Evolutionary conservation across 2,113 vertebrate species (phyloP).

Genomic region (Nansenia antarctica): DNA sequence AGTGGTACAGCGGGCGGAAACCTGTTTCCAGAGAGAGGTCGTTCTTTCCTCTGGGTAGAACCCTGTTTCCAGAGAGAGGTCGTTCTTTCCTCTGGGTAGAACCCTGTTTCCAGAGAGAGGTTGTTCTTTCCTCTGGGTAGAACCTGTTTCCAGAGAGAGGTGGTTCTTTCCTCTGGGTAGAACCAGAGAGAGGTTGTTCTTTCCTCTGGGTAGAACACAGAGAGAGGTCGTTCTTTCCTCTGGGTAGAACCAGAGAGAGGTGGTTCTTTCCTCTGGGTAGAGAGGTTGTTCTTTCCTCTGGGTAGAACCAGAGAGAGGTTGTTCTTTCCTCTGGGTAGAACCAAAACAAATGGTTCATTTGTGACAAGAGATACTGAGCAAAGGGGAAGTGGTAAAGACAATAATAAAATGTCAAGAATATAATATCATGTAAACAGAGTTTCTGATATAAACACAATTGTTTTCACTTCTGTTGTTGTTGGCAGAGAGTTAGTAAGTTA

Average conservation of each 20-base stretch:
- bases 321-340: slow-evolving; percentile 23
- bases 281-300: slow-evolving; percentile 14
- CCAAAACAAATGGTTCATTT: slow-evolving; percentile 38
- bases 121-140: neutral
- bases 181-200: neutral
- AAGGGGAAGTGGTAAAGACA: slow-evolving; percentile 64
- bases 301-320: no score
- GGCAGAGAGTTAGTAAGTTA: slow-evolving; percentile 33
- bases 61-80: slow-evolving; percentile 18
- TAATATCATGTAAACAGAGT: slow-evolving; percentile 26
- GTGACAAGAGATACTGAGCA: slow-evolving; percentile 9
- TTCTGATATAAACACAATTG: slow-evolving; percentile 9
- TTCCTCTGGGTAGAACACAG: slow-evolving; percentile 9
- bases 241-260: slow-evolving; percentile 40
- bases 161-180: no score
- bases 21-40: slow-evolving; percentile 13
- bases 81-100: neutral
- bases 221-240: neutral
- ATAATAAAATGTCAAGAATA: no score
- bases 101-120: slow-evolving; percentile 23
- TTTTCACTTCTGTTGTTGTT: slow-evolving; percentile 46
- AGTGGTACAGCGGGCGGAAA: slow-evolving; percentile 3
- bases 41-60: neutral
- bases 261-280: no score
- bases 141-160: slow-evolving; percentile 26